Conservation (phyloP, 2,113 vertebrate genomes). For the Thalassarche chlororhynchos region DNA sequence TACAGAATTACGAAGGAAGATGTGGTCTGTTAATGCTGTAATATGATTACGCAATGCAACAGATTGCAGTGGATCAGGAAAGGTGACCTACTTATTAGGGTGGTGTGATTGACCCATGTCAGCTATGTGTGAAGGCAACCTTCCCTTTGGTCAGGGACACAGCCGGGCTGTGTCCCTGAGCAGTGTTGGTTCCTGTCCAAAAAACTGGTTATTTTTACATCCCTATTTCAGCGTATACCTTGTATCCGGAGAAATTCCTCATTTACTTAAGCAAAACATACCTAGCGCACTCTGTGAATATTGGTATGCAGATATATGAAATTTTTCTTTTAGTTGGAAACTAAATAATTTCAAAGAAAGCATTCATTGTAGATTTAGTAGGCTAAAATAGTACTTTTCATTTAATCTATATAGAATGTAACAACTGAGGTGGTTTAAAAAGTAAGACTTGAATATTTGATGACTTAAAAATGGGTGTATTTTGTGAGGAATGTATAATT, state of each 20-base stretch:
- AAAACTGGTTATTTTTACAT: not conserved
- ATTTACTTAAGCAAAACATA: not conserved
- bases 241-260: not conserved
- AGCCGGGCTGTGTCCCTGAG: not conserved
- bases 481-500: not conserved
- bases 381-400: not conserved
- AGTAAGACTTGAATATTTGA: not conserved
- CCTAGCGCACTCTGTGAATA: not conserved
- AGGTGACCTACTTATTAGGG: conserved; percentile 53
- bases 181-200: not conserved
- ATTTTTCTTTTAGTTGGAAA: not conserved
- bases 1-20: not conserved
- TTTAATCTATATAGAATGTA: not conserved
- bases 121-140: conserved; percentile 28
- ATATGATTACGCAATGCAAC: conserved; percentile 5
- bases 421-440: not conserved
- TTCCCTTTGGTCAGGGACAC: not conserved
- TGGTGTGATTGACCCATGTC: conserved; percentile 46
- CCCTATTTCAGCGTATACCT: not conserved
- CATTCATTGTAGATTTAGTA: not conserved
- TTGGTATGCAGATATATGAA: not conserved
- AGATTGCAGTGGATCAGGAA: conserved; percentile 63
- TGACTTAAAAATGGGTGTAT: not conserved
- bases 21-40: not conserved
- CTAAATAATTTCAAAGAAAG: not conserved